These are phyloP conservation scores for Odontomachus brunneus DNA, from an alignment of 1,140 invertebrate genomes.

Conservation along the genomic window DNA sequence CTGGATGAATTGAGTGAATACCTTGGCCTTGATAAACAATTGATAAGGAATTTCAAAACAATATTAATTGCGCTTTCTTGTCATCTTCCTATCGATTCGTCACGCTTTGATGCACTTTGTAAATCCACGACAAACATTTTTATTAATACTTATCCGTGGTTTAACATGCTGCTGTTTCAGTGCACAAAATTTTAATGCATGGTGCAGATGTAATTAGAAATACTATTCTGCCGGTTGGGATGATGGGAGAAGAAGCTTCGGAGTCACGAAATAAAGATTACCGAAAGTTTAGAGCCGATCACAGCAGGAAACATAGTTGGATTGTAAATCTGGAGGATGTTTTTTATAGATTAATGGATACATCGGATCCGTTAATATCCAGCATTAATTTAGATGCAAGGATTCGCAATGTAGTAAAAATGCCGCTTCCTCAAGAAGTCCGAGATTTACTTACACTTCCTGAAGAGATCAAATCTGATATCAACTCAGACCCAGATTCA, in stretches of 20 bases:
- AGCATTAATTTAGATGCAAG: neutral
- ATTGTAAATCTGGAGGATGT: neutral
- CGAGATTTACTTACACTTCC: neutral
- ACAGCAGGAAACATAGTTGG: neutral
- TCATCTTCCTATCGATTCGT: neutral
- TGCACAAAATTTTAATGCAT: slow-evolving; percentile 21
- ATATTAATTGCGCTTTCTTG: slow-evolving; percentile 8
- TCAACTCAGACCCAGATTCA: no score
- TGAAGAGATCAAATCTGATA: no score
- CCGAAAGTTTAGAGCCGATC: neutral
- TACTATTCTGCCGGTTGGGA: neutral
- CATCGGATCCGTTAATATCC: neutral
- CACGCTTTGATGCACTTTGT: slow-evolving; percentile 7
- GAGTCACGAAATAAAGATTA: neutral
- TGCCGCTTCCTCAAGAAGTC: neutral
- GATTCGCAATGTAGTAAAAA: neutral
- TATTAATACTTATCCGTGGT: neutral
- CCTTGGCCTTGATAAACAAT: no score
- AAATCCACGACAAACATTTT: neutral
- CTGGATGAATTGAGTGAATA: neutral
- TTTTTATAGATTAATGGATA: neutral
- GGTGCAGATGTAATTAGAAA: neutral
- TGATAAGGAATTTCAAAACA: neutral
- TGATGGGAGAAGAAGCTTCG: neutral
- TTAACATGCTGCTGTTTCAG: neutral